A percentile compares a stretch with the other conserved stretches of the same genome.
Conservation (phyloP, 2,113 vertebrate species). For the Meles meles region DNA sequence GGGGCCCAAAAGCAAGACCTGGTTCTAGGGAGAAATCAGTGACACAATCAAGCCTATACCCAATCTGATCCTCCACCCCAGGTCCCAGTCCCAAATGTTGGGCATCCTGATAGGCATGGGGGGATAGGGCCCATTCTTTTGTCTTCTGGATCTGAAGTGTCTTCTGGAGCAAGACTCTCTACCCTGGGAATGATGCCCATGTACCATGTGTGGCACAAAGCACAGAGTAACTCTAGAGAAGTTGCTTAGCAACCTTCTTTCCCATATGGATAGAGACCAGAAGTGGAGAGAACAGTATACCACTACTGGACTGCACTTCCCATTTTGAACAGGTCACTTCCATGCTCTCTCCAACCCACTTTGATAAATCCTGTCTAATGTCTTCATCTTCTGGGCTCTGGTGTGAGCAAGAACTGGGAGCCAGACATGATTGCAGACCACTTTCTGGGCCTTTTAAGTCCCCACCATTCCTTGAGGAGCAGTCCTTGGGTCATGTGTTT, state of each 20-base stretch:
- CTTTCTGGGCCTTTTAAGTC: neutral
- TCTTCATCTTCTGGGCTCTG: neutral
- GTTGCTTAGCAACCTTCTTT: neutral
- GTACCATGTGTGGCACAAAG: neutral
- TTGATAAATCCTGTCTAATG: neutral
- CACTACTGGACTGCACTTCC: neutral
- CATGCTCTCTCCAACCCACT: neutral
- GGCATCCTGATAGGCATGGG: neutral
- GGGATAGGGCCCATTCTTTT: neutral
- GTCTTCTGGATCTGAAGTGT: neutral
- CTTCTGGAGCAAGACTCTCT: neutral
- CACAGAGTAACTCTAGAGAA: neutral
- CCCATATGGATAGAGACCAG: no score
- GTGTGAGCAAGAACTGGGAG: neutral
- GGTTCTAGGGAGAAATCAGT: neutral
- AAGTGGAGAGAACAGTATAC: neutral
- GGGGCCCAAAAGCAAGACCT: neutral
- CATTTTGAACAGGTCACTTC: no score
- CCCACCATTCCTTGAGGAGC: neutral
- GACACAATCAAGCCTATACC: no score
- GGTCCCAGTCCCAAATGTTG: neutral
- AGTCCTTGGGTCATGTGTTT: neutral
- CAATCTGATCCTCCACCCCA: no score
- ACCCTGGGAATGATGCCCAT: neutral
- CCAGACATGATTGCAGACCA: neutral